Evolutionary conservation across 2,888 invertebrate genomes (phyloP).

Genomic region (Gastrophysa polygoni): DNA sequence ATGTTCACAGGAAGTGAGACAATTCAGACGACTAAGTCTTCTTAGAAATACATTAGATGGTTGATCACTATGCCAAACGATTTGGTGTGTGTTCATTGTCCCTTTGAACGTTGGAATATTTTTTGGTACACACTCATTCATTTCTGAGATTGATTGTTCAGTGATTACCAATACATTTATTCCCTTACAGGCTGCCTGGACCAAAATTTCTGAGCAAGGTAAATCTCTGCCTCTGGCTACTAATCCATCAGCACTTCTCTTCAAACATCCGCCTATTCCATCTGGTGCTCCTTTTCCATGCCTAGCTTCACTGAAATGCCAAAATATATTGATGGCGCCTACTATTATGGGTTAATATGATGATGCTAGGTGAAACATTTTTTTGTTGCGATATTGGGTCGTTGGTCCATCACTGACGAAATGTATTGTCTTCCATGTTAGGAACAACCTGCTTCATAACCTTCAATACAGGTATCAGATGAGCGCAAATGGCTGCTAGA

Average conservation of each 20-base stretch:
- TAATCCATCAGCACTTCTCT: slow-evolving; percentile 20
- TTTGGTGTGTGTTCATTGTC: slow-evolving; percentile 9
- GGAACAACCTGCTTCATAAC: slow-evolving; percentile 14
- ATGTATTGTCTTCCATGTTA: slow-evolving; percentile 20
- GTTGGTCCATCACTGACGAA: slow-evolving; percentile 26
- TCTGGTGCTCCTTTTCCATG: slow-evolving; percentile 28
- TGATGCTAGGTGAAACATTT: slow-evolving; percentile 18
- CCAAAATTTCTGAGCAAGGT: slow-evolving; percentile 14
- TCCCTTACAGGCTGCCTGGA: slow-evolving; percentile 14
- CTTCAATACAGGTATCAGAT: slow-evolving; percentile 20
- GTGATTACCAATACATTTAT: slow-evolving; percentile 10
- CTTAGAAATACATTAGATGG: not conserved
- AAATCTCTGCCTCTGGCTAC: slow-evolving; percentile 17
- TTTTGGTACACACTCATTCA: no score
- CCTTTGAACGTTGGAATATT: slow-evolving; percentile 4
- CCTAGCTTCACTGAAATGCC: slow-evolving; percentile 21
- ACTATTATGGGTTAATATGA: slow-evolving; percentile 17
- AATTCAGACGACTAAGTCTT: slow-evolving; percentile 1
- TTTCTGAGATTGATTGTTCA: not conserved
- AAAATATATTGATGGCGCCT: slow-evolving; percentile 8
- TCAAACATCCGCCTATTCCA: slow-evolving; percentile 21
- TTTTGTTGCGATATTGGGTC: slow-evolving; percentile 24
- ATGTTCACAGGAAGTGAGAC: not conserved
- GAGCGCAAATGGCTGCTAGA: slow-evolving; percentile 23
- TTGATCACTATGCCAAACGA: not conserved